Base-by-base conservation (phyloP, 2,888 invertebrate species). In the Taenaris catops region DNA sequence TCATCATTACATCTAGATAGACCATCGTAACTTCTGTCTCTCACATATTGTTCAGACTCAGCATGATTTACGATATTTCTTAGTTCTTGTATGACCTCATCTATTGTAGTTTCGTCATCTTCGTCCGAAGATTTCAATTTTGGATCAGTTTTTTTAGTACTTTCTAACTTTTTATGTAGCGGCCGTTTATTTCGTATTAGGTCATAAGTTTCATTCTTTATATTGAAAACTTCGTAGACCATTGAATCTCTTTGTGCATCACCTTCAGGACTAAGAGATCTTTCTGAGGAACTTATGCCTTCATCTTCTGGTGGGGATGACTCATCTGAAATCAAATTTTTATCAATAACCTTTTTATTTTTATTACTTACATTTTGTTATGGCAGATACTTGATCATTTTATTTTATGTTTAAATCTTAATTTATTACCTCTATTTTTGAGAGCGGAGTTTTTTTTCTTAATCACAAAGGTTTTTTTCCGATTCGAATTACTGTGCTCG, bases 281-380 rank as follows among this genome's bases (percentile, higher is more conserved):
- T 87, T 63, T 95, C 95, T 0, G 95, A 95, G 4, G 95, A 95
- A 57, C 94, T 95, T 49, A 96, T 96, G 3, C 95, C 95, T 86
- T 95, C 95, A 59, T 95, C 95, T 75, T 95, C 95, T 19, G 93
- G 93, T 48, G 94, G 94, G 3, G 94, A 93, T 21, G 92, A 92
- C 57, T 89, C 90, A 55, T 87, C 90, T 90, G 59, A 1, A 80
- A 83, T 8, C 41, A 26, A 9, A 4, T 12, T 3, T 6, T 1
- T 8, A 21, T 14, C n/a, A n/a, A n/a, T n/a, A n/a, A n/a, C n/a
- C n/a, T n/a, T n/a, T n/a, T n/a, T n/a, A n/a, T n/a, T n/a, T n/a
- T n/a, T n/a, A n/a, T n/a, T n/a, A n/a, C n/a, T n/a, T n/a, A n/a
- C n/a, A n/a, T n/a, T n/a, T n/a, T n/a, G n/a, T n/a, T n/a, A n/a